Evolutionary conservation across 1,140 invertebrate genomes (phyloP).

Genomic region (Zaprionus taronus): DNA sequence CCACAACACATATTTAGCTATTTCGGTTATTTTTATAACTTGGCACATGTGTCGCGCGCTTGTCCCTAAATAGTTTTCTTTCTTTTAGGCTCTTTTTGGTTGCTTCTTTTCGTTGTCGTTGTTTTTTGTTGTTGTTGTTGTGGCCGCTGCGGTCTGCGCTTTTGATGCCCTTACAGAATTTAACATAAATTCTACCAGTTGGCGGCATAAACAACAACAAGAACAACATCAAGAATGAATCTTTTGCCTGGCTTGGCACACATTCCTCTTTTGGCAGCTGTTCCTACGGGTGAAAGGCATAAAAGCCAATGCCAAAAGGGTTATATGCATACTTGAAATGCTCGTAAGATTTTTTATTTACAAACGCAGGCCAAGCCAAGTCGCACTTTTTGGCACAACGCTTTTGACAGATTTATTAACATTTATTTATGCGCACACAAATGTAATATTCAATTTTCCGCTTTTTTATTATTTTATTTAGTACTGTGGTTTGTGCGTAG

Average conservation of each 20-base stretch:
- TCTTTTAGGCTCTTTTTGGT: conserved; percentile 34
- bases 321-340: conserved; percentile 39
- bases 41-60: conserved; percentile 63
- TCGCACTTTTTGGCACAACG: not conserved
- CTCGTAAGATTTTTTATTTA: conserved; percentile 28
- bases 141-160: conserved; percentile 33
- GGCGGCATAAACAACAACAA: conserved; percentile 26
- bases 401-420: not conserved
- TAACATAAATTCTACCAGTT: conserved; percentile 66
- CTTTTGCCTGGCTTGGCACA: conserved; percentile 52
- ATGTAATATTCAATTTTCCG: too few relatives aligned
- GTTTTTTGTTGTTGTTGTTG: conserved; percentile 23
- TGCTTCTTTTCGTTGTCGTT: conserved; percentile 1
- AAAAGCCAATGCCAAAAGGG: conserved; percentile 42
- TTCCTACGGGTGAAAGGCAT: conserved; percentile 70
- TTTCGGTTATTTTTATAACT: conserved; percentile 60
- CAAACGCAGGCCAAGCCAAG: not conserved
- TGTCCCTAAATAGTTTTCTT: conserved; percentile 52
- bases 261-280: conserved; percentile 49
- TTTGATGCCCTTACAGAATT: conserved; percentile 63
- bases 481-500: too few relatives aligned
- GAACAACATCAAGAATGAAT: conserved; percentile 35
- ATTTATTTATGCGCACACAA: not conserved
- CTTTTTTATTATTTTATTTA: too few relatives aligned
- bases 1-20: conserved; percentile 40